Base-by-base conservation (phyloP, 2,797 vertebrate species). In the Syndactyla subalaris region DNA sequence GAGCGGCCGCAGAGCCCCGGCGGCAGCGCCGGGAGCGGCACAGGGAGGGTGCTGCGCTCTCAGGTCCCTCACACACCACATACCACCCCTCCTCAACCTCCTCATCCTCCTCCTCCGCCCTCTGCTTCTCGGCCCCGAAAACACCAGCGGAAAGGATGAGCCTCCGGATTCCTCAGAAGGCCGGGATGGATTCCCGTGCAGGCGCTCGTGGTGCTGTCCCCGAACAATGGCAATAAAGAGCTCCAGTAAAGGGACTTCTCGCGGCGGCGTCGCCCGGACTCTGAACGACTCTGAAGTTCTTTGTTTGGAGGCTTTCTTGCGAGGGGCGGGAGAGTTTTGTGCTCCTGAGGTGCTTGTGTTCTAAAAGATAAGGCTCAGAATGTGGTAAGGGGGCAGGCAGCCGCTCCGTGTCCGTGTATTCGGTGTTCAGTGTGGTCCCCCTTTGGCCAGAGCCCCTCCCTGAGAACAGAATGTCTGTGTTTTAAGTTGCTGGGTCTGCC, bases 401-500 rank as follows among this genome's bases (percentile, higher is more conserved):
- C 15, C 51, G 2, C 52, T 34, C 30, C 45, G 0, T 8, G 7
- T 32, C 6, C n/a, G 6, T 4, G 3, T 39, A 1, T 9, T 11
- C 26, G 39, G 18, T 30, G 20, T 62, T 73, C 13, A 30, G 57
- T 14, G 54, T 30, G 9, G 43, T n/a, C 52, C 61, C 7, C 24
- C 32, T 21, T 48, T 32, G 34, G 18, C 48, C 59, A 1, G 4
- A 54, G 52, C 52, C 18, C 30, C 52, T 54, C 52, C 52, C 52
- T 16, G 32, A 66, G 66, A 74, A 27, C 12, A 21, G 24, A 55
- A 23, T 34, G 29, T 12, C 29, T 17, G 46, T 3, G 5, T 10
- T 27, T 52, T 23, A 41, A 49, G 6, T 23, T 71, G 12, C 36
- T 70, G 73, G 14, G 32, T 49, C 7, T 72, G 21, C 23, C 45